These are phyloP conservation scores for Thalpophila matura DNA, from an alignment of 2,888 invertebrate species.

Conservation along the genomic window DNA sequence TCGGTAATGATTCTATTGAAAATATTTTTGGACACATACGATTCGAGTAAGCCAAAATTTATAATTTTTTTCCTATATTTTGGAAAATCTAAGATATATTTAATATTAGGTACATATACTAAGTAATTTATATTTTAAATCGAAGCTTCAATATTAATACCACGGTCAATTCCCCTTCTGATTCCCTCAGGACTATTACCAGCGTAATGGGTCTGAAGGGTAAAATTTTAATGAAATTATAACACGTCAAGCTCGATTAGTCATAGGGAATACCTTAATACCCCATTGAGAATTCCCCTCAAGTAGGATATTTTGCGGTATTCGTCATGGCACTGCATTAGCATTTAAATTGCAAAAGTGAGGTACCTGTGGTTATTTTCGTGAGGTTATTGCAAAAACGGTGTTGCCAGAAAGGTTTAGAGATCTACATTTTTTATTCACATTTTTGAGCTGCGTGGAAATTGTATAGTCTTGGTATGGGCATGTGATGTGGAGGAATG, in stretches of 20 bases:
- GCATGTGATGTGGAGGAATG: too few relatives aligned
- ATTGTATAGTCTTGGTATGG: too few relatives aligned
- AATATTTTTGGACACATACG: too few relatives aligned
- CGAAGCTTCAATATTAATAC: conserved; percentile 1
- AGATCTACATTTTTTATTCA: background rate
- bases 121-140: conserved; percentile 8
- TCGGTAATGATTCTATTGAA: too few relatives aligned
- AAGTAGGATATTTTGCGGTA: conserved; percentile 19
- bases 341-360: conserved; percentile 38
- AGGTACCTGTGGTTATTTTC: background rate
- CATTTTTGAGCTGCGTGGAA: too few relatives aligned
- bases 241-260: conserved; percentile 57
- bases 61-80: too few relatives aligned
- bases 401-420: background rate
- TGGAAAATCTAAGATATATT: too few relatives aligned
- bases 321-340: conserved; percentile 34
- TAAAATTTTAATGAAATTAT: conserved; percentile 51
- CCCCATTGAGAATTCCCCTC: conserved; percentile 38
- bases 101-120: too few relatives aligned
- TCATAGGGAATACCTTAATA: conserved; percentile 60
- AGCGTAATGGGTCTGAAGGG: conserved; percentile 42
- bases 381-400: conserved; percentile 1
- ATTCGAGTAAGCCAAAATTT: too few relatives aligned
- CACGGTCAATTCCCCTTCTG: conserved; percentile 9
- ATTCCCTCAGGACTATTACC: conserved; percentile 29